Evolutionary conservation across 2,797 vertebrate genomes (phyloP).

Genomic region (Trichosurus vulpecula): DNA sequence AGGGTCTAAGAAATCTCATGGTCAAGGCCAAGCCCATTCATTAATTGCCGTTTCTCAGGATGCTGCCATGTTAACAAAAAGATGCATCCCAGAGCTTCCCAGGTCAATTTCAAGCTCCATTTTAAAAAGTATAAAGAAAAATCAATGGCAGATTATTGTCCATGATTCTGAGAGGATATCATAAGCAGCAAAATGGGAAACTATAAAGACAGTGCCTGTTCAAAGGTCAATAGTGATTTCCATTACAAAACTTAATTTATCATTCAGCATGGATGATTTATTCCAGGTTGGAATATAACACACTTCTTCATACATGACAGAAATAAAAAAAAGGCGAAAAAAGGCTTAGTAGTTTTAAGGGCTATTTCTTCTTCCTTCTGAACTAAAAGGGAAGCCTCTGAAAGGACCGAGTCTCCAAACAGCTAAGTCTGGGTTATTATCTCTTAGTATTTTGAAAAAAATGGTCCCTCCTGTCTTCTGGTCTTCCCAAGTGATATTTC

Average conservation of each 20-base stretch:
- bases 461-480: neutral
- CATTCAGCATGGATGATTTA: slow-evolving; percentile 68
- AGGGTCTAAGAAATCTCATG: slow-evolving; percentile 42
- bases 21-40: slow-evolving; percentile 62
- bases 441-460: neutral
- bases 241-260: slow-evolving; percentile 70
- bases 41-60: slow-evolving; percentile 71
- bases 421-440: slow-evolving; percentile 42
- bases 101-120: slow-evolving; percentile 64
- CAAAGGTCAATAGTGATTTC: slow-evolving; percentile 77
- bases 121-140: slow-evolving; percentile 60
- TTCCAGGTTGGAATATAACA: slow-evolving; percentile 51
- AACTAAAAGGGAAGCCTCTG: slow-evolving; percentile 31
- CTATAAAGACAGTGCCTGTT: slow-evolving; percentile 64
- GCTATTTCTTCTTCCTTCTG: slow-evolving; percentile 9
- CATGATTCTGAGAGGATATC: slow-evolving; percentile 62
- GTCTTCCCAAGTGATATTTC: slow-evolving; percentile 49
- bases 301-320: slow-evolving; percentile 43
- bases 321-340: slow-evolving; percentile 39
- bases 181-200: slow-evolving; percentile 63
- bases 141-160: slow-evolving; percentile 73
- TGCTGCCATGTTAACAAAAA: slow-evolving; percentile 67
- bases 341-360: slow-evolving; percentile 48
- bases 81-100: slow-evolving; percentile 54
- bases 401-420: slow-evolving; percentile 48